Evolutionary conservation across 1,140 invertebrate genomes (phyloP).

Genomic region (Chelonus insularis): DNA sequence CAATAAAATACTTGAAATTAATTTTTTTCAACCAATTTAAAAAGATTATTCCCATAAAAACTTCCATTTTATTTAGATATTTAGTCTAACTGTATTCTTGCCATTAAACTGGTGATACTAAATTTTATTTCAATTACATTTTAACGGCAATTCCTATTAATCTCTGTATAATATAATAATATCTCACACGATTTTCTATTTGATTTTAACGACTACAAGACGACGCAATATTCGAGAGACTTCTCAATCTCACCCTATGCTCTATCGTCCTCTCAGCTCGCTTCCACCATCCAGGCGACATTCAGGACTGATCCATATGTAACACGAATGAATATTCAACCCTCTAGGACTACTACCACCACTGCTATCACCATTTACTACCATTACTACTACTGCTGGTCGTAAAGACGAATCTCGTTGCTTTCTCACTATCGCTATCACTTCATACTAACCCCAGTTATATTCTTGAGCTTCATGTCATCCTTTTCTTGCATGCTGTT

Average conservation of each 20-base stretch:
- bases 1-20: too few relatives aligned
- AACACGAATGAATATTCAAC: constrained; percentile 60
- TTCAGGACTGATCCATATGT: constrained; percentile 58
- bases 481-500: background rate
- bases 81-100: too few relatives aligned
- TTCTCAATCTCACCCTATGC: background rate
- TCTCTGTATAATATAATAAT: background rate
- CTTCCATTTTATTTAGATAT: too few relatives aligned
- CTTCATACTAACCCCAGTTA: constrained; percentile 1
- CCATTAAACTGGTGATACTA: too few relatives aligned
- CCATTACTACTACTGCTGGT: background rate
- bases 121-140: background rate
- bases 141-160: background rate
- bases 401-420: background rate
- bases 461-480: background rate
- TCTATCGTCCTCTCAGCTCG: constrained; percentile 28
- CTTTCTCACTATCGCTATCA: constrained; percentile 13
- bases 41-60: too few relatives aligned
- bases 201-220: background rate
- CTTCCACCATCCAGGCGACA: constrained; percentile 29
- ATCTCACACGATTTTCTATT: background rate
- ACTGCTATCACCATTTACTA: constrained; percentile 1
- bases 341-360: constrained; percentile 34
- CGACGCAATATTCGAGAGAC: constrained; percentile 1
- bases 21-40: too few relatives aligned